A percentile compares a stretch with the other conserved stretches of the same genome.
Conservation (phyloP, 2,113 vertebrate genomes). For the Pygoscelis antarcticus region DNA sequence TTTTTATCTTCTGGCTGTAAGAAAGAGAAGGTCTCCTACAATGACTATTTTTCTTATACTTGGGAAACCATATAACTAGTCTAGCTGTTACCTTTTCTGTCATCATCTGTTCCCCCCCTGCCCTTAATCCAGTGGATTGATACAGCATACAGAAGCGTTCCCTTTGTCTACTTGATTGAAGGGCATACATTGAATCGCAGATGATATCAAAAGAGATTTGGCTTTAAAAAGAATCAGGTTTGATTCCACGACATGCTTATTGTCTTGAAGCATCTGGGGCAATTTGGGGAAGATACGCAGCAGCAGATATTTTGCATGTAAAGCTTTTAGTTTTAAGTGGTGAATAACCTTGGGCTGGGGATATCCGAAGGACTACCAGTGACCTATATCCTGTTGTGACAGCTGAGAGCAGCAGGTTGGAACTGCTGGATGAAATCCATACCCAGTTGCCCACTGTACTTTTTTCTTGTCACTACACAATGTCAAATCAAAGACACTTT, state of each 20-base stretch:
- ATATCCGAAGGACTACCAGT: neutral
- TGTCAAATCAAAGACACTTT: conserved; percentile 23
- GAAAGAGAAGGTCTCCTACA: neutral
- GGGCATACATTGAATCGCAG: neutral
- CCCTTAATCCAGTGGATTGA: neutral
- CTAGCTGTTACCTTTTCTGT: neutral
- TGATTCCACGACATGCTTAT: neutral
- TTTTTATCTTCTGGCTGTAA: neutral
- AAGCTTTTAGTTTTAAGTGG: neutral
- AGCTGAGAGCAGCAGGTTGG: conserved; percentile 60
- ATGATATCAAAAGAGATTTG: neutral
- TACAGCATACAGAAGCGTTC: neutral
- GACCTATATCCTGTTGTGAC: conserved; percentile 54
- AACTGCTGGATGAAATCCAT: conserved; percentile 59
- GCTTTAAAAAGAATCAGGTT: neutral
- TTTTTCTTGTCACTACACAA: conserved; percentile 33
- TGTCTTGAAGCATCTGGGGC: neutral
- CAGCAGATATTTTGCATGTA: neutral
- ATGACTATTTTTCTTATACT: neutral
- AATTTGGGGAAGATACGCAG: neutral
- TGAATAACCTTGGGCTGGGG: conserved; percentile 28
- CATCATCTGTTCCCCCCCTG: too few relatives aligned
- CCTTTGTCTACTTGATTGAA: neutral
- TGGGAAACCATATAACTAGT: neutral
- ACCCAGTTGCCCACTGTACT: conserved; percentile 33